Evolutionary conservation across 2,797 vertebrate species (phyloP).

Genomic region (Onychomys torridus): DNA sequence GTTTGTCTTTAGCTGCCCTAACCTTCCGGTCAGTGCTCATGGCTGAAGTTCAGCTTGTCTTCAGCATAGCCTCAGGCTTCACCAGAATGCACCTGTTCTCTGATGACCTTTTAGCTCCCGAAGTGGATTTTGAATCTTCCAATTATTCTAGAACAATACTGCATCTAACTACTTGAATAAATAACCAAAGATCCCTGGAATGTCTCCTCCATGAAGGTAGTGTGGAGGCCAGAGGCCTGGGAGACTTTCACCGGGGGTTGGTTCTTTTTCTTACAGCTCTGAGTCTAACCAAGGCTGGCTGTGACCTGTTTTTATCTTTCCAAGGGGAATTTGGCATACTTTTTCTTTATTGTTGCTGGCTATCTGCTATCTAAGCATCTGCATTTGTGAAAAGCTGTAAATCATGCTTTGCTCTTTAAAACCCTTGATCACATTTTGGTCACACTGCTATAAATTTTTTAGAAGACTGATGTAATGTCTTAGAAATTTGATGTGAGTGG

Average conservation of each 20-base stretch:
- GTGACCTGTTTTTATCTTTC: slow-evolving; percentile 24
- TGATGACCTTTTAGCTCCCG: slow-evolving; percentile 34
- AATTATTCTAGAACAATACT: slow-evolving; percentile 44
- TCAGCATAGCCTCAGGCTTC: background rate
- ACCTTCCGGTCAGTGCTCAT: background rate
- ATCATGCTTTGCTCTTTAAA: slow-evolving; percentile 47
- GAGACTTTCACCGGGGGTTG: background rate
- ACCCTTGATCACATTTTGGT: background rate
- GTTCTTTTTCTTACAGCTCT: background rate
- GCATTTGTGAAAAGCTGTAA: slow-evolving; percentile 39
- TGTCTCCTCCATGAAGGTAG: background rate
- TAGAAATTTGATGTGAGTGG: background rate
- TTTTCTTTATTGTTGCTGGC: background rate
- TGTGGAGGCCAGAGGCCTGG: background rate
- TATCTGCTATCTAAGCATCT: background rate
- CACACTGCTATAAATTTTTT: slow-evolving; percentile 9
- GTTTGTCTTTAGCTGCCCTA: background rate
- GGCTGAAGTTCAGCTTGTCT: background rate
- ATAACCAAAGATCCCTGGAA: background rate
- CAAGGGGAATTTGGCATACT: slow-evolving; percentile 10
- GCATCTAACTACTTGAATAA: slow-evolving; percentile 45
- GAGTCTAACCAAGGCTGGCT: background rate
- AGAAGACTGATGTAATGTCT: slow-evolving; percentile 35
- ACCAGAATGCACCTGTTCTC: background rate
- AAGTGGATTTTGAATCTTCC: slow-evolving; percentile 37